Conservation (phyloP, 2,888 invertebrate species). For the Diaprepes abbreviatus region DNA sequence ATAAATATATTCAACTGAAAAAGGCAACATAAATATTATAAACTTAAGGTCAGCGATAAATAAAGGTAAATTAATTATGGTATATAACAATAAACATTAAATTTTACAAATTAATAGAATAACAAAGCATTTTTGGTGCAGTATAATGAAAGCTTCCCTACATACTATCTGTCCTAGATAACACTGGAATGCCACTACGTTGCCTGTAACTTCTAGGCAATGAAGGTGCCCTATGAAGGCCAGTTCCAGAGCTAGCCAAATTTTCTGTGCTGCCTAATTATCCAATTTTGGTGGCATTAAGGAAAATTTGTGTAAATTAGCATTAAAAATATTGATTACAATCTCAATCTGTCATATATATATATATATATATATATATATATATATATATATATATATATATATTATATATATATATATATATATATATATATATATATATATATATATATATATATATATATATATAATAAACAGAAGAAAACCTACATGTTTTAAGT, state of each 20-base stretch:
- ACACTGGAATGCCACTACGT: conserved; percentile 74
- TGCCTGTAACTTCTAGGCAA: conserved; percentile 74
- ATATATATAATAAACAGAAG: no score
- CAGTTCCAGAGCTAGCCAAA: conserved; percentile 68
- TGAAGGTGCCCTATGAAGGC: conserved; percentile 72
- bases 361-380: neutral
- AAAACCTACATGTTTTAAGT: no score
- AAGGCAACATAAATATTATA: no score
- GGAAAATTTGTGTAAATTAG: neutral
- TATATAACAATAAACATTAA: no score
- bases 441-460: neutral
- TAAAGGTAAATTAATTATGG: no score
- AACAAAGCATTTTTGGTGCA: neutral
- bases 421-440: neutral
- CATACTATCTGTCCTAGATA: conserved; percentile 65
- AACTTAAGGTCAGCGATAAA: no score
- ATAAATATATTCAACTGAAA: no score
- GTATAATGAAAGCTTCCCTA: conserved; percentile 53
- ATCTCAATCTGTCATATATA: no score
- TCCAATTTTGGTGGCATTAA: conserved; percentile 38
- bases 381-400: neutral
- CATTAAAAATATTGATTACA: no score
- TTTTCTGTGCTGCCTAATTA: conserved; percentile 74
- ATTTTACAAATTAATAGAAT: no score
- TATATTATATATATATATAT: neutral